phyloP scores from a whole-genome alignment of 2,888 invertebrate genomes.

The Caenorhabditis wallacei region DNA sequence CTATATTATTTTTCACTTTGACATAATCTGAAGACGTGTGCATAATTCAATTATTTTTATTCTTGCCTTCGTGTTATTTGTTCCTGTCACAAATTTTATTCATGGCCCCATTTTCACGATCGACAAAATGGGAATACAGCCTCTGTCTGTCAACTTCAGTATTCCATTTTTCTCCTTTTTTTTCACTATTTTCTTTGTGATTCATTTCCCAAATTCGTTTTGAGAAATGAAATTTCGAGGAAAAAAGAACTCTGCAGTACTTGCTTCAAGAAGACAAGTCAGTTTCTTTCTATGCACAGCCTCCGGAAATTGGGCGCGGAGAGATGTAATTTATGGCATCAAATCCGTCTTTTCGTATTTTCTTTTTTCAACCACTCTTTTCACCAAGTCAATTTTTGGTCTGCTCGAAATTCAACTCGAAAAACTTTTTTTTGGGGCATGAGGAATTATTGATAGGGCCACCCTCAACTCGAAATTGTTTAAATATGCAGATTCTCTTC shows the following conservation, averaged over 20 bases:
- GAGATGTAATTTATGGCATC: conserved; percentile 63
- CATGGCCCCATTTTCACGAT: background rate
- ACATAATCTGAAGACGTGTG: background rate
- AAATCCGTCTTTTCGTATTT: conserved; percentile 59
- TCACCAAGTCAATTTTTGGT: conserved; percentile 6
- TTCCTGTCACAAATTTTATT: background rate
- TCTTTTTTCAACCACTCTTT: conserved; percentile 33
- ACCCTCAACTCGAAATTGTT: conserved; percentile 32
- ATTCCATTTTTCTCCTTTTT: background rate
- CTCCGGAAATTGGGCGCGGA: conserved; percentile 62
- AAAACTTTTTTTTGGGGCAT: background rate
- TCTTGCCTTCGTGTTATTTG: background rate
- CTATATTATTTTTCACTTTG: background rate
- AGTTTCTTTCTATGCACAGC: conserved; percentile 50
- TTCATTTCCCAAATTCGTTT: background rate
- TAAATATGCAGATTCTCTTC: conserved; percentile 2
- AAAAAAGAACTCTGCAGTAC: background rate
- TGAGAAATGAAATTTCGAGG: background rate
- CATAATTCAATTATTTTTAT: background rate
- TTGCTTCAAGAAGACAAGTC: conserved; percentile 37
- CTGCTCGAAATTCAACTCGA: background rate
- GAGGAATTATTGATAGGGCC: conserved; percentile 24
- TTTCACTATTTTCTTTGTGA: background rate
- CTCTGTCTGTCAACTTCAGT: background rate
- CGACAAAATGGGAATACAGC: background rate